A percentile compares a stretch with the other conserved stretches of the same genome.
These are phyloP conservation scores for Lasioglossum marginatum DNA, from an alignment of 2,888 invertebrate species.

Conservation along the genomic window DNA sequence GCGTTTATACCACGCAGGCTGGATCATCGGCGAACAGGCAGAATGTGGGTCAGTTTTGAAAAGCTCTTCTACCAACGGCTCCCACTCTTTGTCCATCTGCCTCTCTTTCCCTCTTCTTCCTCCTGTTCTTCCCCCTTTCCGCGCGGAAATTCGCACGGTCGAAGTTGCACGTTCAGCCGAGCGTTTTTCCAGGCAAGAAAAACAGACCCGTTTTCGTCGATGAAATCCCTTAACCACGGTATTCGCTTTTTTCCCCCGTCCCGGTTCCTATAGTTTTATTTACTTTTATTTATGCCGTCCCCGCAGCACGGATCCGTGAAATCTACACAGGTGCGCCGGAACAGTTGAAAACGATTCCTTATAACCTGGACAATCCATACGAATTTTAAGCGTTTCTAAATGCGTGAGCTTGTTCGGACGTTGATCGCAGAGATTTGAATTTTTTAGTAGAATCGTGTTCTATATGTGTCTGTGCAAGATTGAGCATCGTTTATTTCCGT, in stretches of 20 bases:
- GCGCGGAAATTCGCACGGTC: constrained; percentile 16
- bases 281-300: constrained; percentile 8
- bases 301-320: not conserved
- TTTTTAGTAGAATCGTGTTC: not conserved
- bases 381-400: not conserved
- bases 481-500: not conserved
- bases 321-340: constrained; percentile 22
- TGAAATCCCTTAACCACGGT: constrained; percentile 28
- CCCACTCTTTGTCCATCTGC: not conserved
- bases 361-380: not conserved
- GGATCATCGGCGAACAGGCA: constrained; percentile 45
- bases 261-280: not conserved
- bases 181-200: constrained; percentile 35
- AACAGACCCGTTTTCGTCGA: constrained; percentile 32
- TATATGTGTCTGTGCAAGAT: not conserved
- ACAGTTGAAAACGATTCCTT: constrained; percentile 17
- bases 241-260: constrained; percentile 25
- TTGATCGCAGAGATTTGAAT: not conserved
- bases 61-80: constrained; percentile 49
- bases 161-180: constrained; percentile 20
- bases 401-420: not conserved
- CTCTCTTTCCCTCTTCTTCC: not conserved
- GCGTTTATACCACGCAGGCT: constrained; percentile 52
- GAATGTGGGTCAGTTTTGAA: constrained; percentile 68
- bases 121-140: not conserved